These are phyloP conservation scores for Malurus elegans DNA, from an alignment of 2,113 vertebrate genomes.

Conservation along the genomic window DNA sequence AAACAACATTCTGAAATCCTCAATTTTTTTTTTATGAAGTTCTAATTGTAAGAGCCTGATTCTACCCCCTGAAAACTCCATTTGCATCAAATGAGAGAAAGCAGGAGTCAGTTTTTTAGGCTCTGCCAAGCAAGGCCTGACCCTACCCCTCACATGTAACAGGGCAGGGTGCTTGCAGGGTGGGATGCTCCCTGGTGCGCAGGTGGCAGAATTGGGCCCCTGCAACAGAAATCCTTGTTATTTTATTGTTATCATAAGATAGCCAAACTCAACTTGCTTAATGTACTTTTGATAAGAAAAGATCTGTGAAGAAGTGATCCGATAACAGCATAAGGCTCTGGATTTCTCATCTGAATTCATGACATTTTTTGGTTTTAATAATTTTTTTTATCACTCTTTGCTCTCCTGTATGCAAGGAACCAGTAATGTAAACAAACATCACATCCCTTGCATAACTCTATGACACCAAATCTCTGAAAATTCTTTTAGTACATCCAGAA, in stretches of 20 bases:
- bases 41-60: neutral
- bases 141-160: neutral
- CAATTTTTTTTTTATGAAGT: neutral
- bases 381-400: constrained; percentile 8
- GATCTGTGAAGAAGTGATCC: neutral
- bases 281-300: neutral
- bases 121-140: neutral
- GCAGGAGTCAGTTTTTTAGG: neutral
- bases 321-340: neutral
- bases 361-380: neutral
- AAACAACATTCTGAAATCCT: neutral
- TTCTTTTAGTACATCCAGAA: constrained; percentile 22
- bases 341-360: constrained; percentile 1
- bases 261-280: neutral
- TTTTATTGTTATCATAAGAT: neutral
- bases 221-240: neutral
- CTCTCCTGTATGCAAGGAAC: constrained; percentile 7
- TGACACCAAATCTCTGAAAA: constrained; percentile 42
- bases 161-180: neutral
- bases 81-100: neutral
- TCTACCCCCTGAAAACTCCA: neutral
- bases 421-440: constrained; percentile 12
- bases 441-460: neutral
- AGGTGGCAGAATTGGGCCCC: neutral
- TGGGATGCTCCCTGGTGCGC: neutral